Percentiles rank a stretch among this genome's conserved stretches.
phyloP scores from a whole-genome alignment of 2,113 vertebrate genomes.

The Xenopus laevis region DNA sequence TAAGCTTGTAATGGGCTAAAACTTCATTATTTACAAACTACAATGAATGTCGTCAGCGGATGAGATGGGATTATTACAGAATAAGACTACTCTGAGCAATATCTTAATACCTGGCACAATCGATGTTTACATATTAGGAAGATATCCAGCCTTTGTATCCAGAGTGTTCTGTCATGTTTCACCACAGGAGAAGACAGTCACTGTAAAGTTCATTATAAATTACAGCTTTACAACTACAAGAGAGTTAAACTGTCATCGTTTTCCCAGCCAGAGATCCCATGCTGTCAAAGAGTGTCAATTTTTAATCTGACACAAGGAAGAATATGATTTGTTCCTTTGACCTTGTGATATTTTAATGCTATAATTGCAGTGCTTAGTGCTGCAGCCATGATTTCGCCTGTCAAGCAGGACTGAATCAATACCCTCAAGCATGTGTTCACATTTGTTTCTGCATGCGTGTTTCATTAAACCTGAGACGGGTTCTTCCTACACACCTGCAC shows the following conservation, averaged over 20 bases:
- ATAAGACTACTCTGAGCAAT: slow-evolving; percentile 66
- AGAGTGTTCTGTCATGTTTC: slow-evolving; percentile 84
- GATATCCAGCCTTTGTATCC: slow-evolving; percentile 73
- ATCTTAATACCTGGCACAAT: slow-evolving; percentile 74
- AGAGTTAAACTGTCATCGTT: slow-evolving; percentile 84
- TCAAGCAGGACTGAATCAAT: slow-evolving; percentile 84
- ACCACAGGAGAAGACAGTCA: slow-evolving; percentile 80
- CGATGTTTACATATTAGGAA: slow-evolving; percentile 79
- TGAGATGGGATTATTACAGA: slow-evolving; percentile 62
- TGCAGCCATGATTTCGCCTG: slow-evolving; percentile 76
- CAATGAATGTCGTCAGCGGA: slow-evolving; percentile 44
- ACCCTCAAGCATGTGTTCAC: slow-evolving; percentile 68
- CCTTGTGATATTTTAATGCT: slow-evolving; percentile 90
- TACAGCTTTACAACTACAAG: slow-evolving; percentile 78
- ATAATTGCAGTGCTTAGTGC: slow-evolving; percentile 85
- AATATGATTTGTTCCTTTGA: slow-evolving; percentile 86
- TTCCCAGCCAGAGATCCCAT: slow-evolving; percentile 71
- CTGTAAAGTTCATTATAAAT: slow-evolving; percentile 75
- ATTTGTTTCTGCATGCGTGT: slow-evolving; percentile 50
- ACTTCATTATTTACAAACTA: slow-evolving; percentile 21
- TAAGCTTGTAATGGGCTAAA: neutral
- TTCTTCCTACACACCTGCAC: slow-evolving; percentile 25
- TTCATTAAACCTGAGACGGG: slow-evolving; percentile 34
- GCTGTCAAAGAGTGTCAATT: slow-evolving; percentile 78
- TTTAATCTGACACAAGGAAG: slow-evolving; percentile 81